Base-by-base conservation (phyloP, 2,888 invertebrate genomes). In the Ectemnius cavifrons region DNA sequence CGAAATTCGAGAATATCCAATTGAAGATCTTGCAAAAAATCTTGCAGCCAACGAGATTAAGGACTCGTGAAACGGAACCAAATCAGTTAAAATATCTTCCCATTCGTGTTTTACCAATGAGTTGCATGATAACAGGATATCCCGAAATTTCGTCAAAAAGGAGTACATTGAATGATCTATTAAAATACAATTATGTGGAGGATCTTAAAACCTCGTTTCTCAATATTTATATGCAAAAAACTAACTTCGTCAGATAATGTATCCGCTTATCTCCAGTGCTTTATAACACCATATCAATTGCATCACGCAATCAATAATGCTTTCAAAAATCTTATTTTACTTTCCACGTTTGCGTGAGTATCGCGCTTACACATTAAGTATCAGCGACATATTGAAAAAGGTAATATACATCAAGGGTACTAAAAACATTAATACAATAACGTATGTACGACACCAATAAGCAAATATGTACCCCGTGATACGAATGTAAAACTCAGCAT, bases 381-480 rank as follows among this genome's bases (percentile, higher is more conserved):
- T 68, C 37, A 37, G 37, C 37, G 37, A 37, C 37, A 37, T 37
- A 37, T 37, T 37, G 37, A 37, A 73, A 77, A 67, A 59, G 76
- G 49, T 63, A 47, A 73, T 73, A 71, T 47, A 71, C 82, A 57
- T 71, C 58, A 61, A 59, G 63, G 72, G 61, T 74, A 70, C 64
- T 75, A 74, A 77, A 81, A 76, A 71, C 76, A 78, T 77, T 73
- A 81, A 78, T 71, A 76, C 79, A 83, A 82, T 72, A 81, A 75
- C 64, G 79, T 73, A 79, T 79, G 77, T 75, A 66, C 74, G 75
- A 70, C 67, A 71, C 63, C 63, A 69, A 60, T 69, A 63, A 67
- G 71, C 80, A 72, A 71, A 71, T 58, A 70, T 59, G 73, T 73
- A 70, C 65, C 60, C 62, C 59, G 67, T 68, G 66, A 71, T 66